Conservation (phyloP, 1,140 invertebrate genomes). For the Meloidogyne chitwoodi region DNA sequence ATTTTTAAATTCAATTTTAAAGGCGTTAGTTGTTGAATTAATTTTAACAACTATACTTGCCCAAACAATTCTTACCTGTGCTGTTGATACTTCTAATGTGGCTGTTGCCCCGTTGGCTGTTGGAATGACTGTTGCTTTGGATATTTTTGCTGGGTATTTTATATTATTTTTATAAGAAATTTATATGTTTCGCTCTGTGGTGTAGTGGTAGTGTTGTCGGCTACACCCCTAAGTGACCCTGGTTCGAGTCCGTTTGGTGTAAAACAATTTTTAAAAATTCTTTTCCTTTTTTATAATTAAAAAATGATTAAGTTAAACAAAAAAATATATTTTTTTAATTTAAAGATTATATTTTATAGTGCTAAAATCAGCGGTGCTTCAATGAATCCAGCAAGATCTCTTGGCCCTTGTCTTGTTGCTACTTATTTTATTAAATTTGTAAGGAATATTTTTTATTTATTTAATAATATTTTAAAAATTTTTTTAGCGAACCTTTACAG, state of each 20-base stretch:
- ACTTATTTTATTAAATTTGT: slow-evolving; percentile 16
- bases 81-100: slow-evolving; percentile 21
- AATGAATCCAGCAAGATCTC: slow-evolving; percentile 62
- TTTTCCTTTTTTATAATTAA: neutral
- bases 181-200: no score
- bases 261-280: no score
- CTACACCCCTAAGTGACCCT: no score
- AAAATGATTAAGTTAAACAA: neutral
- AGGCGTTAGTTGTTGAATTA: slow-evolving; percentile 21
- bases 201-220: no score
- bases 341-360: no score
- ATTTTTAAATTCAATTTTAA: slow-evolving; percentile 8
- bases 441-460: neutral
- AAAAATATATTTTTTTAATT: no score
- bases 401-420: slow-evolving; percentile 60
- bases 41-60: slow-evolving; percentile 27
- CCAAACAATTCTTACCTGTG: slow-evolving; percentile 17
- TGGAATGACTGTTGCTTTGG: slow-evolving; percentile 33
- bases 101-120: slow-evolving; percentile 24
- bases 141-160: slow-evolving; percentile 48
- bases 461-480: neutral
- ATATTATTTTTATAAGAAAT: neutral
- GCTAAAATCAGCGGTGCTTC: slow-evolving; percentile 59
- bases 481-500: neutral
- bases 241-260: neutral